These are phyloP conservation scores for Koerneria pararmatus DNA, from an alignment of 2,888 invertebrate species.

Conservation along the genomic window DNA sequence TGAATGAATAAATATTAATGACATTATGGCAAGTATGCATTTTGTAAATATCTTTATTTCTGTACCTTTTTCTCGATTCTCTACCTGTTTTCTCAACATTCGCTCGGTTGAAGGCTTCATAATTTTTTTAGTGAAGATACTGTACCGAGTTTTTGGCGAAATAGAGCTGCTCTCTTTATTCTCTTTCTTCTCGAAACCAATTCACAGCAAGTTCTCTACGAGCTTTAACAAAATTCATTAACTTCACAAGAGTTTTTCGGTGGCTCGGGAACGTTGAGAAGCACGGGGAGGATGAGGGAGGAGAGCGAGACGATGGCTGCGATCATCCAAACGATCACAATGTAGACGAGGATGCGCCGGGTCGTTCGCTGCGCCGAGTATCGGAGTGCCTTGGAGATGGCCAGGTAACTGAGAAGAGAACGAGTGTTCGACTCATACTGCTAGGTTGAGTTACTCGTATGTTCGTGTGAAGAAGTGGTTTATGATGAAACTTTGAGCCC, in stretches of 20 bases:
- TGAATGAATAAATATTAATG: no score
- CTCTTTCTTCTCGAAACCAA: conserved; percentile 1
- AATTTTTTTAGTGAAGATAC: background rate
- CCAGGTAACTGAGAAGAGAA: conserved; percentile 30
- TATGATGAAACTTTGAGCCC: no score
- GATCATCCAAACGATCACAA: conserved; percentile 84
- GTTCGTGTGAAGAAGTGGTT: no score
- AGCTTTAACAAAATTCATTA: background rate
- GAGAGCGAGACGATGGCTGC: conserved; percentile 90
- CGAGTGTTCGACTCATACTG: background rate
- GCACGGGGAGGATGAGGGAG: conserved; percentile 73
- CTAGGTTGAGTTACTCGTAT: no score
- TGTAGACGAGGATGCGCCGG: conserved; percentile 76
- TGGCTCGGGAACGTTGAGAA: conserved; percentile 28
- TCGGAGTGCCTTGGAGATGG: conserved; percentile 38
- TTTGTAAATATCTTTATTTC: background rate
- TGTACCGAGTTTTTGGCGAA: background rate
- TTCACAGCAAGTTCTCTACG: background rate
- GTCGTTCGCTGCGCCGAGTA: conserved; percentile 70
- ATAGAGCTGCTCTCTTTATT: conserved; percentile 3
- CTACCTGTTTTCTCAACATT: background rate
- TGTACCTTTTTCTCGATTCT: background rate
- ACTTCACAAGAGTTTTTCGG: no score
- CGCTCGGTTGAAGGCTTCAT: conserved; percentile 16
- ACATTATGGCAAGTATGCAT: no score